Percentiles rank a stretch among this genome's conserved stretches.
phyloP scores from a whole-genome alignment of 2,113 vertebrate genomes.

The Dicaeum eximium region DNA sequence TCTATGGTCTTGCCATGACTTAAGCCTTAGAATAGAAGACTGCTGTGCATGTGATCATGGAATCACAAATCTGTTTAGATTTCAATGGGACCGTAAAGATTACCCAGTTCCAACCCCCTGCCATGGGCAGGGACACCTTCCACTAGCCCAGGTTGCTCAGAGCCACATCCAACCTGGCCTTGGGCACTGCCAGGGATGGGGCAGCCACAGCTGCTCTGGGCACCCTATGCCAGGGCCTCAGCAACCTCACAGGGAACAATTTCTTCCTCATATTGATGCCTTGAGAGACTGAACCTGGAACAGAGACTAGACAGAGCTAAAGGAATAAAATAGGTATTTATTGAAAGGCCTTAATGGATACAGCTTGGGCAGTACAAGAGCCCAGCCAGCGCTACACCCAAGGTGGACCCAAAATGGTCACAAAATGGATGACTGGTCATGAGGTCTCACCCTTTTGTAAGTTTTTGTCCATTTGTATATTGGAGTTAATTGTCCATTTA shows the following conservation, averaged over 20 bases:
- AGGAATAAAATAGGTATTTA: not conserved
- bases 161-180: not conserved
- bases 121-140: not conserved
- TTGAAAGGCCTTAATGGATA: not conserved
- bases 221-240: not conserved
- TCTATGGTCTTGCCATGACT: not conserved
- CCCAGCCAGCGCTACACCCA: not conserved
- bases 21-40: not conserved
- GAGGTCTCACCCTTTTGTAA: not conserved
- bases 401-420: not conserved
- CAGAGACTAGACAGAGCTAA: not conserved
- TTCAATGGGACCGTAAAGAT: not conserved
- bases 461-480: not conserved
- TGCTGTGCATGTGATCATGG: not conserved
- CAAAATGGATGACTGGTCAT: not conserved
- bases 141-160: rapidly evolving
- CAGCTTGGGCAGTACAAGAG: not conserved
- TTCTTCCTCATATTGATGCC: not conserved
- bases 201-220: not conserved
- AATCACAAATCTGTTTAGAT: not conserved
- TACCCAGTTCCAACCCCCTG: not conserved
- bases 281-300: not conserved
- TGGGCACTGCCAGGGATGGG: not conserved
- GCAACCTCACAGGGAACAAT: rapidly evolving
- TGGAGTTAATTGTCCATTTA: not conserved